Percentiles rank a stretch among this genome's conserved stretches.
Conservation (phyloP, 2,113 vertebrate species). For the Melanocharis versteri region DNA sequence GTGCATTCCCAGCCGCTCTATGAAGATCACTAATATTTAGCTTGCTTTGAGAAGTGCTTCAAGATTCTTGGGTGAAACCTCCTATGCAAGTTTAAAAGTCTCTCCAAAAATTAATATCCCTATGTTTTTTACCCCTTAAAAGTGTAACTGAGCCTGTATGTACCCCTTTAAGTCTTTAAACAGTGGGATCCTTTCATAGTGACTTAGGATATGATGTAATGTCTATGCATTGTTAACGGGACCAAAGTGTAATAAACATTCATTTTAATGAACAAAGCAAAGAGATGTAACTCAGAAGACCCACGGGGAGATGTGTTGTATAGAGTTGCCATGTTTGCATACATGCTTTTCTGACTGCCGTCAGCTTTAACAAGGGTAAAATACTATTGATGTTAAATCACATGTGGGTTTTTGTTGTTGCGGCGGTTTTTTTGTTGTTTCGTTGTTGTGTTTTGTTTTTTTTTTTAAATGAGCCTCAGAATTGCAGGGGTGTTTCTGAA, state of each 20-base stretch:
- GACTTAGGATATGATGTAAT: conserved; percentile 64
- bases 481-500: conserved; percentile 23
- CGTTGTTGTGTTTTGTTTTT: background rate
- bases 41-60: background rate
- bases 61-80: background rate
- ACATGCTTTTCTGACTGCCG: conserved; percentile 50
- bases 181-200: conserved; percentile 42
- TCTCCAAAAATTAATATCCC: background rate
- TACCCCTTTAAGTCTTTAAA: conserved; percentile 44
- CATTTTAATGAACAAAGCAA: conserved; percentile 53
- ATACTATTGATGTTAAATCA: conserved; percentile 61
- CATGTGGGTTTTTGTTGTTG: background rate
- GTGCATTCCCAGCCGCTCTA: background rate
- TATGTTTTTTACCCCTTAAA: background rate
- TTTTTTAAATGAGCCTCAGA: background rate
- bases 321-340: conserved; percentile 52
- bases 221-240: conserved; percentile 46
- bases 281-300: conserved; percentile 59
- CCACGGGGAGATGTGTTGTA: conserved; percentile 1
- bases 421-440: no score
- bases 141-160: background rate
- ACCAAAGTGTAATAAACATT: conserved; percentile 58
- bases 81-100: background rate
- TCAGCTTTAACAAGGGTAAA: conserved; percentile 62
- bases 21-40: background rate